phyloP scores from a whole-genome alignment of 2,113 vertebrate genomes.

The Reinhardtius hippoglossoides region DNA sequence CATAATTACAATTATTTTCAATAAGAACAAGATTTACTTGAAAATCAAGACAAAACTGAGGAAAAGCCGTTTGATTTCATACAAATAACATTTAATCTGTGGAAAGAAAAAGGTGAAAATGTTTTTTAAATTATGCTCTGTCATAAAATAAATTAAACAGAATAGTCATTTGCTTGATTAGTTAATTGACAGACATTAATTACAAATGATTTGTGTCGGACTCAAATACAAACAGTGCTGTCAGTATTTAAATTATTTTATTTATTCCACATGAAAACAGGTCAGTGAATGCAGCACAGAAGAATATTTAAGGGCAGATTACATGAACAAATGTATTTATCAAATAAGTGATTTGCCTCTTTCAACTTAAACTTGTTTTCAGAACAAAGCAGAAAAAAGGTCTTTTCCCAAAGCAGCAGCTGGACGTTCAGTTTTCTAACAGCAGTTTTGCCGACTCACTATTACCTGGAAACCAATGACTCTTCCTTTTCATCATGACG shows the following conservation, averaged over 20 bases:
- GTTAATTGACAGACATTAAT: no score
- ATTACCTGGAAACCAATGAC: background rate
- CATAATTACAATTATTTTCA: no score
- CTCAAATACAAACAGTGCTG: no score
- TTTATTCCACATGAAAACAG: conserved; percentile 53
- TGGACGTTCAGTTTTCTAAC: background rate
- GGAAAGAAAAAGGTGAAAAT: no score
- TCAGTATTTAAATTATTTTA: conserved; percentile 36
- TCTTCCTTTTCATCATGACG: conserved; percentile 12
- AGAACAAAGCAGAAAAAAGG: conserved; percentile 12
- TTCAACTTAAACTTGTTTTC: background rate
- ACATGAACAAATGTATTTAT: conserved; percentile 4
- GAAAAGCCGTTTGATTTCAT: no score
- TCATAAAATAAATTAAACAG: no score
- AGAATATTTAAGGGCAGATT: conserved; percentile 15
- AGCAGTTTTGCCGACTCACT: background rate
- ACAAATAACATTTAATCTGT: no score
- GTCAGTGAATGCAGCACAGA: conserved; percentile 6
- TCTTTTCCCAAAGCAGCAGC: conserved; percentile 6
- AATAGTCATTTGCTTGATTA: no score
- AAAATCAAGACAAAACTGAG: no score
- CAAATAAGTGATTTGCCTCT: background rate
- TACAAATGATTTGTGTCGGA: no score
- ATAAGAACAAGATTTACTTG: no score
- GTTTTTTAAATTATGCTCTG: no score